These are phyloP conservation scores for Drosophila sproati DNA, from an alignment of 1,140 invertebrate species.

Conservation along the genomic window DNA sequence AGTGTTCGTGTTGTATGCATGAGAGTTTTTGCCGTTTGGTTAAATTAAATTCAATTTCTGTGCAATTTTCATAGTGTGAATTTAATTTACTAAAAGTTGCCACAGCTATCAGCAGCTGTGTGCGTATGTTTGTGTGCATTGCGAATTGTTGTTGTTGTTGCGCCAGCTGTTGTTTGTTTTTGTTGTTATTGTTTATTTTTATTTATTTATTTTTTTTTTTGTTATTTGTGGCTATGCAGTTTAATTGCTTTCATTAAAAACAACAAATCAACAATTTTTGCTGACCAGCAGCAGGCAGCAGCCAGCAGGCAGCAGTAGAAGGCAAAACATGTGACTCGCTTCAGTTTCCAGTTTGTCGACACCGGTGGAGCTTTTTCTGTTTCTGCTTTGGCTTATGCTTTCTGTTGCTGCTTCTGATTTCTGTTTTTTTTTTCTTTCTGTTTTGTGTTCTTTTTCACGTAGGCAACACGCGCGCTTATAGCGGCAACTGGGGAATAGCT, in stretches of 20 bases:
- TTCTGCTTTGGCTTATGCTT: neutral
- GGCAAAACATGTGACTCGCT: constrained; percentile 52
- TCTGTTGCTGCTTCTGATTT: constrained; percentile 37
- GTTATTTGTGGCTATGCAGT: constrained; percentile 71
- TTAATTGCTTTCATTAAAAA: constrained; percentile 76
- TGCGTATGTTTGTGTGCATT: constrained; percentile 9
- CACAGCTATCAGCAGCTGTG: constrained; percentile 11
- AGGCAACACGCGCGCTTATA: constrained; percentile 24
- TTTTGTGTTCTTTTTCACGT: constrained; percentile 34
- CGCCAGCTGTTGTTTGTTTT: constrained; percentile 56
- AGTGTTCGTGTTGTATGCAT: constrained; percentile 14
- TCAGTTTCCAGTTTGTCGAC: constrained; percentile 47
- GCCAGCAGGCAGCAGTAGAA: constrained; percentile 1
- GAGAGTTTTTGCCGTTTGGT: constrained; percentile 53
- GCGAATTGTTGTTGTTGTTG: constrained; percentile 16
- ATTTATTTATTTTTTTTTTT: no score
- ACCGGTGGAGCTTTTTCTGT: constrained; percentile 15
- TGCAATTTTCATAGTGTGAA: constrained; percentile 71
- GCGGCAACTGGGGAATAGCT: constrained; percentile 24
- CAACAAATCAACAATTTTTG: constrained; percentile 42
- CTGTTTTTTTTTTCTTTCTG: constrained; percentile 27
- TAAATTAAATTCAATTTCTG: constrained; percentile 74
- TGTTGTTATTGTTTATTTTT: constrained; percentile 29
- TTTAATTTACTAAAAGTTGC: constrained; percentile 64
- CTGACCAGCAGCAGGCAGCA: constrained; percentile 21